Evolutionary conservation across 2,113 vertebrate species (phyloP).

Genomic region (Hemichromis elongatus): DNA sequence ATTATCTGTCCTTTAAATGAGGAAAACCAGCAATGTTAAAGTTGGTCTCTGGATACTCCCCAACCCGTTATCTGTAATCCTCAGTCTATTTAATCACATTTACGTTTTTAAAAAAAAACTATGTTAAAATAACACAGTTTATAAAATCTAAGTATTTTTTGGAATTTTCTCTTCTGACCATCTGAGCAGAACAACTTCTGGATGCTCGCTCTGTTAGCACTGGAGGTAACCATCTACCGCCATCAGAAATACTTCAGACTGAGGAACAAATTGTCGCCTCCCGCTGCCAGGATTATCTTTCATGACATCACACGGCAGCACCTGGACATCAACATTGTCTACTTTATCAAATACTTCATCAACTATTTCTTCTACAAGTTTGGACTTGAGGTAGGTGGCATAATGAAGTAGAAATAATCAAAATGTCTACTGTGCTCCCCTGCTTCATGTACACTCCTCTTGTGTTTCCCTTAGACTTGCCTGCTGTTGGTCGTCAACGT

Average conservation of each 20-base stretch:
- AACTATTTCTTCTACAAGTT: conserved; percentile 99
- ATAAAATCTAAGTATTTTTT: background rate
- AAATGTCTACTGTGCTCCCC: background rate
- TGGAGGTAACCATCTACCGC: conserved; percentile 94
- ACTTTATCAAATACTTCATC: conserved; percentile 93
- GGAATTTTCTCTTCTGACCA: background rate
- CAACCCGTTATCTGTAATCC: background rate
- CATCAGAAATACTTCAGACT: conserved; percentile 91
- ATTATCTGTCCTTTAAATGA: background rate
- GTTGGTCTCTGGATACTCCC: background rate
- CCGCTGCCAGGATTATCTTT: conserved; percentile 90
- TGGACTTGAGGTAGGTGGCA: conserved; percentile 84
- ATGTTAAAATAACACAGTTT: background rate
- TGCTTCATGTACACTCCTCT: background rate
- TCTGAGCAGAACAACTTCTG: conserved; percentile 84
- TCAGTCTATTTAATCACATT: background rate
- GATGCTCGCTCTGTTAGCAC: conserved; percentile 90
- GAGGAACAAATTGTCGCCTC: conserved; percentile 85
- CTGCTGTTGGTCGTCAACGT: conserved; percentile 92
- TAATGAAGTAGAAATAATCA: background rate
- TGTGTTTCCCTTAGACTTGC: conserved; percentile 80
- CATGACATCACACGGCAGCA: conserved; percentile 92
- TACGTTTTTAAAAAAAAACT: background rate
- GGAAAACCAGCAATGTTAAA: background rate
- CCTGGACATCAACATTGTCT: conserved; percentile 87